These are phyloP conservation scores for Venusia cambrica DNA, from an alignment of 2,888 invertebrate genomes.

Conservation along the genomic window DNA sequence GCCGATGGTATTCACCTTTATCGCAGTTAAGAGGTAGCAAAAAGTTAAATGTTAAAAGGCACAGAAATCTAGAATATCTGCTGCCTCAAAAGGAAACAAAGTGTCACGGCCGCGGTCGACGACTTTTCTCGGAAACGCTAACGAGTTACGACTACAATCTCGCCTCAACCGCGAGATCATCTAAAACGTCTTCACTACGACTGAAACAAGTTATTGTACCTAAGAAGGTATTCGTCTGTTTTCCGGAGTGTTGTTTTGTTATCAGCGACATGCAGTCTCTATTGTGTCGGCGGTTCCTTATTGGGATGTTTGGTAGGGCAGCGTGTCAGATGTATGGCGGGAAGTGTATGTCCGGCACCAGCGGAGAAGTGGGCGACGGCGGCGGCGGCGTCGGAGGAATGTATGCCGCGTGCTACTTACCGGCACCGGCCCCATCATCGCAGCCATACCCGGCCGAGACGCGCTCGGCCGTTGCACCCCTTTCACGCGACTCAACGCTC, in stretches of 20 bases:
- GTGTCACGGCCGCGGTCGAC: constrained; percentile 45
- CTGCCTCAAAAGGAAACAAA: constrained; percentile 35
- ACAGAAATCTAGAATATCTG: constrained; percentile 25
- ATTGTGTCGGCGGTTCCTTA: constrained; percentile 19
- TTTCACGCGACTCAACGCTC: constrained; percentile 76
- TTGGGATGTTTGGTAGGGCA: constrained; percentile 31
- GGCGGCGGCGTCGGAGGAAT: constrained; percentile 64
- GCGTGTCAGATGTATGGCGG: constrained; percentile 44
- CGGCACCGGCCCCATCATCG: constrained; percentile 37
- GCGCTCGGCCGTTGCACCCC: constrained; percentile 75
- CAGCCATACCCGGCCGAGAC: constrained; percentile 42
- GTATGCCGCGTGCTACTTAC: constrained; percentile 67
- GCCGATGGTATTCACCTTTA: too few relatives aligned
- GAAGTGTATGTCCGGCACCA: constrained; percentile 62
- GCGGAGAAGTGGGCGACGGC: constrained; percentile 56
- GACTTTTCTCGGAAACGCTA: constrained; percentile 35
- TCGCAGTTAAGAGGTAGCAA: too few relatives aligned
- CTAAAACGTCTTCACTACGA: constrained; percentile 19
- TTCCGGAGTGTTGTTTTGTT: constrained; percentile 22
- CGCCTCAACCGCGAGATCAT: constrained; percentile 29
- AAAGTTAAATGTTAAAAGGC: constrained; percentile 23
- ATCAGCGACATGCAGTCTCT: constrained; percentile 12
- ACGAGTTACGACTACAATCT: constrained; percentile 19
- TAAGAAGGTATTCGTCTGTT: constrained; percentile 21
- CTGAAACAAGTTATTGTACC: constrained; percentile 15